phyloP scores from a whole-genome alignment of 2,888 invertebrate species.

The Lapara coniferarum region DNA sequence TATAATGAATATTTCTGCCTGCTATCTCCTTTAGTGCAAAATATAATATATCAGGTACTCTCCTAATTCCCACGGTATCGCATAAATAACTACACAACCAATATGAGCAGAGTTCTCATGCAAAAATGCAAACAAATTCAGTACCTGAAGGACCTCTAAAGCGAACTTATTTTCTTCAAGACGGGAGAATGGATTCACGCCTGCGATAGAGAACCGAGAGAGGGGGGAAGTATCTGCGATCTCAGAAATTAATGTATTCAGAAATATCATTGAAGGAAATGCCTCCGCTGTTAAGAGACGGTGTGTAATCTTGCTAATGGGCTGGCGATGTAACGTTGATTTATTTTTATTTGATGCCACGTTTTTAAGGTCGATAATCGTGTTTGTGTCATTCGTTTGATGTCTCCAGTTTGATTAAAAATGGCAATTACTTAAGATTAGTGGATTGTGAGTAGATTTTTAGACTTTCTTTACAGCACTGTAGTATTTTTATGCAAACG shows the following conservation, averaged over 20 bases:
- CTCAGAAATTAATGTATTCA: slow-evolving; percentile 44
- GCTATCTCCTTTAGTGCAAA: no score
- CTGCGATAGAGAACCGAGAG: slow-evolving; percentile 15
- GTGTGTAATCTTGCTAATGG: slow-evolving; percentile 22
- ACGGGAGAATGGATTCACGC: slow-evolving; percentile 30
- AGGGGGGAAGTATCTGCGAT: slow-evolving; percentile 1
- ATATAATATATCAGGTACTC: no score
- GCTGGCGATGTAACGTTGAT: slow-evolving; percentile 16
- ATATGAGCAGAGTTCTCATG: background rate
- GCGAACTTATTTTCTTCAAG: slow-evolving; percentile 32
- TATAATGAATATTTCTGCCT: no score
- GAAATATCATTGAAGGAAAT: slow-evolving; percentile 37
- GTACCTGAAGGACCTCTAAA: background rate
- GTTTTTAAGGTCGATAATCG: slow-evolving; percentile 5
- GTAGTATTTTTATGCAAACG: no score
- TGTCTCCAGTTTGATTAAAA: background rate
- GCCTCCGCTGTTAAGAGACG: slow-evolving; percentile 21
- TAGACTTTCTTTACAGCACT: background rate
- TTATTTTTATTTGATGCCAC: slow-evolving; percentile 4
- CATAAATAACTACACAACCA: background rate
- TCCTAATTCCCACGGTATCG: no score
- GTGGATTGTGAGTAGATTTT: background rate
- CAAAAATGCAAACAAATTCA: background rate
- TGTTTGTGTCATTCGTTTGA: background rate
- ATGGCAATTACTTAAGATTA: slow-evolving; percentile 5